Evolutionary conservation across 2,113 vertebrate species (phyloP).

Genomic region (Equus przewalskii): DNA sequence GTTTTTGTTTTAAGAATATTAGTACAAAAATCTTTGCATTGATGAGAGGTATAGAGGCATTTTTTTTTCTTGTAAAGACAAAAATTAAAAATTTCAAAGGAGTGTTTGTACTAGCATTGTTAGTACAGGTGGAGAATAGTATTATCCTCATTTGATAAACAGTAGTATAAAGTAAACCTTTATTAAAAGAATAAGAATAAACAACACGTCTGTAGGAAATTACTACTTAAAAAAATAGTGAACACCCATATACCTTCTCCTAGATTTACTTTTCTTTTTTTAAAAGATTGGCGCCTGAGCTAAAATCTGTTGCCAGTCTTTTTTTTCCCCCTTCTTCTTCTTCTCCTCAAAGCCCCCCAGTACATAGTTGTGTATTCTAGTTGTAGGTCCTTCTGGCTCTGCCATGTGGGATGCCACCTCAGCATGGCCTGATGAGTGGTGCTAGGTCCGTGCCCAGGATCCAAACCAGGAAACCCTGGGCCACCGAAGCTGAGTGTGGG

Average conservation of each 20-base stretch:
- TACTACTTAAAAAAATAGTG: background rate
- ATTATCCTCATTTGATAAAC: background rate
- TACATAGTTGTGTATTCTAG: no score
- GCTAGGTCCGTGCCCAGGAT: no score
- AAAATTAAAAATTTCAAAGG: background rate
- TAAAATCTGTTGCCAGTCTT: no score
- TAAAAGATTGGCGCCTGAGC: background rate
- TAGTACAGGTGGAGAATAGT: background rate
- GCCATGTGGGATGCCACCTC: no score
- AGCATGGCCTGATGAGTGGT: no score
- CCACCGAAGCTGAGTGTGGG: no score
- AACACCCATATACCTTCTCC: background rate
- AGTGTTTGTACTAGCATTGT: background rate
- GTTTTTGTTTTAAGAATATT: background rate
- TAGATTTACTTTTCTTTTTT: background rate
- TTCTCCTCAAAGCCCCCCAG: no score
- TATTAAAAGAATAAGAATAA: conserved; percentile 19
- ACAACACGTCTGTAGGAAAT: background rate
- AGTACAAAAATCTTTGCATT: background rate
- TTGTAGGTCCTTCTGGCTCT: no score
- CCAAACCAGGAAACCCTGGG: no score
- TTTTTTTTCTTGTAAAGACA: background rate
- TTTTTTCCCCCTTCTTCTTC: no score
- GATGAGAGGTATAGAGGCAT: background rate
- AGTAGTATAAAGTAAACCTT: background rate